Evolutionary conservation across 2,113 vertebrate genomes (phyloP), one percentile per base, ranked within the genome.

Genomic region (Heterocephalus glaber): DNA sequence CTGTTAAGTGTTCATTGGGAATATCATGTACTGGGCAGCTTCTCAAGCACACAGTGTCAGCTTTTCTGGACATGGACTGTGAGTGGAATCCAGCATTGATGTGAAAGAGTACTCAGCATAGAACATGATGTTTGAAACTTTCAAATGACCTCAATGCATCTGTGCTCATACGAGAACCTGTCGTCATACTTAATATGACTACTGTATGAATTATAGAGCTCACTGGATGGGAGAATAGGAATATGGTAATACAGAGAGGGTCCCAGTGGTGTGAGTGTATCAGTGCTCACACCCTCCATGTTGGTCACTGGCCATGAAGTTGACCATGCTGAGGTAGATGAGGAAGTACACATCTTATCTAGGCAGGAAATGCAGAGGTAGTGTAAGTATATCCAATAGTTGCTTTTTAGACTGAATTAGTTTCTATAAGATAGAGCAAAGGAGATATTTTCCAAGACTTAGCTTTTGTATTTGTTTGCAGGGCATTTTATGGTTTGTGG

Each of bases 361-460:
- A 33, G n/a, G 7, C 44, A 41, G 28, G 26, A 47, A 84, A 28
- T 22, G 28, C 41, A 49, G 82, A 63, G 5, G 11, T 49, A 35
- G 14, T 26, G 41, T 63, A 47, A 65, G 4, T 61, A 13, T 49
- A 85, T 85, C 44, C 28, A 33, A 47, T 4, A 84, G 28, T 33
- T 30, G 4, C 28, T 58, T 74, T 79, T 87, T 88, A 41, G 17
- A 68, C 24, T 56, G 79, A 80, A 47, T 90, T 95, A 5, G 4
- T 56, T 79, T 90, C 76, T 70, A 82, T 47, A 88, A 96, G 47
- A 14, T 66, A 85, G 0, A 94, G 54, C 54, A 92, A 88, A 89
- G 30, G 49, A 60, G 3, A 81, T 13, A 44, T 77, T 86, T 92
- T 44, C 52, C 16, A 92, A 72, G 77, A 49, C 33, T 77, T 79